Evolutionary conservation across 1,140 invertebrate species (phyloP).

Genomic region (Brachionus rubens): DNA sequence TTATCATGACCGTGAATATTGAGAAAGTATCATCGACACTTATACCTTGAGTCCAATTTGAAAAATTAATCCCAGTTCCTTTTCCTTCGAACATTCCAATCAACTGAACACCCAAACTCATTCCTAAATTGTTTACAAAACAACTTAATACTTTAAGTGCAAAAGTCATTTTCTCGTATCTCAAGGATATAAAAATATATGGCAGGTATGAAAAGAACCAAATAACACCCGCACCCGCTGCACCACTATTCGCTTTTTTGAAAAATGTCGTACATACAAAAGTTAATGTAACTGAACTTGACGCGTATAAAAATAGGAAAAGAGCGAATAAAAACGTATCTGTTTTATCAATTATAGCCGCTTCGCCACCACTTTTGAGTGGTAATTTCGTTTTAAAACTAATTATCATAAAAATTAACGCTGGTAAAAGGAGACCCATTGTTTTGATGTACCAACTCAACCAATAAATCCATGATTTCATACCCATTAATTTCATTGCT

Average conservation of each 20-base stretch:
- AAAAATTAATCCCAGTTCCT: conserved; percentile 53
- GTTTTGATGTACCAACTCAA: conserved; percentile 76
- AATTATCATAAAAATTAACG: conserved; percentile 63
- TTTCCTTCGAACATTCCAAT: conserved; percentile 59
- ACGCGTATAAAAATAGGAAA: conserved; percentile 37
- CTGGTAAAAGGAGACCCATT: conserved; percentile 69
- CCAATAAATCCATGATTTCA: conserved; percentile 78
- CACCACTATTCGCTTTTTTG: conserved; percentile 60
- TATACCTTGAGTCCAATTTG: conserved; percentile 30
- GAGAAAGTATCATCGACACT: conserved; percentile 33
- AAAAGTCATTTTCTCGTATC: conserved; percentile 61
- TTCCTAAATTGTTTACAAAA: conserved; percentile 55
- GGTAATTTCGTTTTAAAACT: conserved; percentile 53
- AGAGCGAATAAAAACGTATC: conserved; percentile 62
- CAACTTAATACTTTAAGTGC: conserved; percentile 51
- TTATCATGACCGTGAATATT: background rate
- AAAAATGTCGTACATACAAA: conserved; percentile 59
- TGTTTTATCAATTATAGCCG: conserved; percentile 64
- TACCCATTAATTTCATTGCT: conserved; percentile 82
- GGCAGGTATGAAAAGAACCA: conserved; percentile 58
- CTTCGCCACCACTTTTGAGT: conserved; percentile 47
- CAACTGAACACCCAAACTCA: conserved; percentile 54
- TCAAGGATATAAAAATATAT: conserved; percentile 64
- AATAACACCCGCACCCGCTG: conserved; percentile 54
- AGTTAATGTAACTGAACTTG: conserved; percentile 35